Percentiles rank a stretch among this genome's conserved stretches.
Evolutionary conservation across 2,888 invertebrate species (phyloP).

Genomic region (Cerceris rybyensis): DNA sequence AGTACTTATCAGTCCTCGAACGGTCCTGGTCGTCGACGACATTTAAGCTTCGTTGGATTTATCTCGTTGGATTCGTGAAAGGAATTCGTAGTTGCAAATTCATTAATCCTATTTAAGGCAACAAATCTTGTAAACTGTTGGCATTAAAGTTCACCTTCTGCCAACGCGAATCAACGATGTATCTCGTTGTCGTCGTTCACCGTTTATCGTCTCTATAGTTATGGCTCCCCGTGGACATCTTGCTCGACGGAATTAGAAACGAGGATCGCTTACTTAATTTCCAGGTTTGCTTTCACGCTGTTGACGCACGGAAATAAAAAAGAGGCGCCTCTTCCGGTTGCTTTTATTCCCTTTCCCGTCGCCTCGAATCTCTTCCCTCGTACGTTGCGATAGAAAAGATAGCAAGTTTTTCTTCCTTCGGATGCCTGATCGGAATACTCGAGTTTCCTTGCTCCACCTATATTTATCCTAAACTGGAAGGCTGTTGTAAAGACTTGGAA

Average conservation of each 20-base stretch:
- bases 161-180: not conserved
- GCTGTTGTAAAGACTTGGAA: too few relatives aligned
- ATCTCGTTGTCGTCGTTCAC: conserved; percentile 6
- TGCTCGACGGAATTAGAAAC: conserved; percentile 13
- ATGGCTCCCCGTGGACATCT: not conserved
- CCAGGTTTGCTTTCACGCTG: not conserved
- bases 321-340: not conserved
- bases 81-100: not conserved
- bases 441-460: not conserved
- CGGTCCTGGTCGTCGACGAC: not conserved
- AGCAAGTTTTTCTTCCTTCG: not conserved
- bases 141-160: not conserved
- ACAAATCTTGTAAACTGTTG: not conserved
- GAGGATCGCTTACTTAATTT: conserved; percentile 21
- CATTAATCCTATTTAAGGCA: not conserved
- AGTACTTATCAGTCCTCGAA: not conserved
- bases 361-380: not conserved
- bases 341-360: not conserved
- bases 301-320: not conserved
- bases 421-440: not conserved
- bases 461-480: too few relatives aligned
- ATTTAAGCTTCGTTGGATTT: not conserved
- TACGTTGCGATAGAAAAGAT: not conserved
- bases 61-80: not conserved
- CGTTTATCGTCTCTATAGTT: not conserved